Conservation (phyloP, 1,140 invertebrate species). For the Wasmannia auropunctata region DNA sequence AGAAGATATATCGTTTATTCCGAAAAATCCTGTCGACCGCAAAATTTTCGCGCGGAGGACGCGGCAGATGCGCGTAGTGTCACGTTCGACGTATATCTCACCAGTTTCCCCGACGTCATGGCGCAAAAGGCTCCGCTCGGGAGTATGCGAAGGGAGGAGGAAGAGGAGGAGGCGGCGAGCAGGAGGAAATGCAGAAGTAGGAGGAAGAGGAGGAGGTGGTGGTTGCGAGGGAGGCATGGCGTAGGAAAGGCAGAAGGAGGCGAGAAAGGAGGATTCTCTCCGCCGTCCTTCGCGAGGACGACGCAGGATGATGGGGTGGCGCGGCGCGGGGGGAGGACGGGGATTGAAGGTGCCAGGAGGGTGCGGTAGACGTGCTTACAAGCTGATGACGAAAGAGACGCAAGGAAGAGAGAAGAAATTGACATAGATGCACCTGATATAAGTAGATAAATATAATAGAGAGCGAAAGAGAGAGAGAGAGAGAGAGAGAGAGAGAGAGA, state of each 20-base stretch:
- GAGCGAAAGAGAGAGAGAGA: background rate
- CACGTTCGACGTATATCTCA: conserved; percentile 37
- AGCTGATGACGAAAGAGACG: conserved; percentile 33
- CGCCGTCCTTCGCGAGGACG: conserved; percentile 29
- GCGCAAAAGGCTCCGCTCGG: conserved; percentile 40
- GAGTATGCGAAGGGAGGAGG: conserved; percentile 35
- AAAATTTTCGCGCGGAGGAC: background rate
- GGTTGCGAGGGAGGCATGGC: conserved; percentile 1
- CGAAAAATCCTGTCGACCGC: background rate
- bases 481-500: background rate
- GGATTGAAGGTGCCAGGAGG: conserved; percentile 45
- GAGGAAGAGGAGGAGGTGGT: background rate
- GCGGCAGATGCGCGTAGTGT: background rate
- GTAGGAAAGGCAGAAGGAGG: conserved; percentile 43
- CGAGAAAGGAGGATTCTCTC: conserved; percentile 27
- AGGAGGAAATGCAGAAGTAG: conserved; percentile 35
- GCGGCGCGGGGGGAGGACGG: too few relatives aligned
- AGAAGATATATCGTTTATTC: background rate
- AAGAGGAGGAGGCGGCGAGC: conserved; percentile 21
- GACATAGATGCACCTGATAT: background rate
- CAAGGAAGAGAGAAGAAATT: background rate
- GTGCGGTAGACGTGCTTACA: conserved; percentile 68
- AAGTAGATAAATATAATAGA: background rate
- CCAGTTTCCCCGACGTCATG: conserved; percentile 30
- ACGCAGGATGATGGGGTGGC: background rate